Conservation (phyloP, 1,140 invertebrate genomes). For the Archegozetes longisetosus region DNA sequence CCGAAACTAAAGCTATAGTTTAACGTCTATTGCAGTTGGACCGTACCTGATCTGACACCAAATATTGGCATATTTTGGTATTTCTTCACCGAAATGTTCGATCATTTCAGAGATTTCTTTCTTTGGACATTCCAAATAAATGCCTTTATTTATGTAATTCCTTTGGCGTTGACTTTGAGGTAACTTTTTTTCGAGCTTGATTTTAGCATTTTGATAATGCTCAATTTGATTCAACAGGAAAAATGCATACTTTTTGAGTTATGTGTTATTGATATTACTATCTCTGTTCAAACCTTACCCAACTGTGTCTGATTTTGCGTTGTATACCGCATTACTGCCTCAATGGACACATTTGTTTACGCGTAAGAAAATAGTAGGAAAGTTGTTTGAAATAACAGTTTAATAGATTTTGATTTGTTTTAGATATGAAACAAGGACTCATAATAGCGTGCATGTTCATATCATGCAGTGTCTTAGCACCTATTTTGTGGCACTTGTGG, state of each 20-base stretch:
- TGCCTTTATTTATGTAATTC: constrained; percentile 75
- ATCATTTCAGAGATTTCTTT: constrained; percentile 89
- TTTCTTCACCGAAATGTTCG: constrained; percentile 99
- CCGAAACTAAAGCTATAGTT: background rate
- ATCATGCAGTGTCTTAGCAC: constrained; percentile 70
- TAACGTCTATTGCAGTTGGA: constrained; percentile 29
- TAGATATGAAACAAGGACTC: constrained; percentile 71
- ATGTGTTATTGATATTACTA: constrained; percentile 62
- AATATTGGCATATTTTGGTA: constrained; percentile 99
- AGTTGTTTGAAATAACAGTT: background rate
- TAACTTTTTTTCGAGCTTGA: too few species aligned
- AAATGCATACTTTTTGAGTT: constrained; percentile 69
- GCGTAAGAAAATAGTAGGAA: constrained; percentile 43
- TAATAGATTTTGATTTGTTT: constrained; percentile 5
- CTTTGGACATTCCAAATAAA: constrained; percentile 94
- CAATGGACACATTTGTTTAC: constrained; percentile 76
- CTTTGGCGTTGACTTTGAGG: constrained; percentile 64
- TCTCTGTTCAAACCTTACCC: constrained; percentile 95
- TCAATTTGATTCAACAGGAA: constrained; percentile 31
- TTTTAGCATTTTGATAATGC: constrained; percentile 2
- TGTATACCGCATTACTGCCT: constrained; percentile 76
- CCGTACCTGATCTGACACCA: constrained; percentile 80
- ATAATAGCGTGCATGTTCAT: constrained; percentile 75
- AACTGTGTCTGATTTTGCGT: constrained; percentile 78
- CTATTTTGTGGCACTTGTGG: constrained; percentile 94